Evolutionary conservation across 2,888 invertebrate genomes (phyloP).

Genomic region (Leptinotarsa peninsularis): DNA sequence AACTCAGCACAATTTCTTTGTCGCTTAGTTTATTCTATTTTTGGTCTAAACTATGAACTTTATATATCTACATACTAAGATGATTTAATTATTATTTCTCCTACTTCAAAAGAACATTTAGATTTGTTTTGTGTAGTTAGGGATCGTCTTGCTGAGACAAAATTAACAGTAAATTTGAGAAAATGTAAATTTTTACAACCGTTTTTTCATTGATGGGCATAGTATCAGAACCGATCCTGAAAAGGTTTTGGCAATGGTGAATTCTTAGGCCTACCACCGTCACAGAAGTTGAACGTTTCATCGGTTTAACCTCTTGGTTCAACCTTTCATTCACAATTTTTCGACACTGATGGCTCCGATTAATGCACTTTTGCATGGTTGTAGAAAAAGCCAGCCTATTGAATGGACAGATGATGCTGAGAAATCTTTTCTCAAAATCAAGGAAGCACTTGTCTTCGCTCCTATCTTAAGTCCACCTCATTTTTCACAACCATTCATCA

Average conservation of each 20-base stretch:
- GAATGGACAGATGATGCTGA: neutral
- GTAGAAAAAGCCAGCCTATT: neutral
- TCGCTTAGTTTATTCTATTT: neutral
- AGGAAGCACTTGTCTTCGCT: no score
- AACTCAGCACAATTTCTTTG: constrained; percentile 6
- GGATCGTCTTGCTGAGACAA: constrained; percentile 41
- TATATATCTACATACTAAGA: neutral
- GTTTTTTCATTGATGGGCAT: constrained; percentile 51
- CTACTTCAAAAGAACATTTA: constrained; percentile 47
- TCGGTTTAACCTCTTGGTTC: neutral
- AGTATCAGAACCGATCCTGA: constrained; percentile 41
- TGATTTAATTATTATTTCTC: constrained; percentile 20
- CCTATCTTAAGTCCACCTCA: neutral
- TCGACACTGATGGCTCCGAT: neutral
- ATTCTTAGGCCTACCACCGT: neutral
- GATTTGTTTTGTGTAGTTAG: constrained; percentile 39
- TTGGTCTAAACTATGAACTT: neutral
- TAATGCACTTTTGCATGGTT: neutral
- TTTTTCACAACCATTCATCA: neutral
- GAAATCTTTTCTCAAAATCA: neutral
- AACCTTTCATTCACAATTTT: neutral
- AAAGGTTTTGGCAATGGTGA: constrained; percentile 10
- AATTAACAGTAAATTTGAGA: constrained; percentile 50
- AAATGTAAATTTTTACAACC: constrained; percentile 48
- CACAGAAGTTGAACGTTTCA: neutral